These are phyloP conservation scores for Laterallus jamaicensis DNA, from an alignment of 2,113 vertebrate species.

Conservation along the genomic window DNA sequence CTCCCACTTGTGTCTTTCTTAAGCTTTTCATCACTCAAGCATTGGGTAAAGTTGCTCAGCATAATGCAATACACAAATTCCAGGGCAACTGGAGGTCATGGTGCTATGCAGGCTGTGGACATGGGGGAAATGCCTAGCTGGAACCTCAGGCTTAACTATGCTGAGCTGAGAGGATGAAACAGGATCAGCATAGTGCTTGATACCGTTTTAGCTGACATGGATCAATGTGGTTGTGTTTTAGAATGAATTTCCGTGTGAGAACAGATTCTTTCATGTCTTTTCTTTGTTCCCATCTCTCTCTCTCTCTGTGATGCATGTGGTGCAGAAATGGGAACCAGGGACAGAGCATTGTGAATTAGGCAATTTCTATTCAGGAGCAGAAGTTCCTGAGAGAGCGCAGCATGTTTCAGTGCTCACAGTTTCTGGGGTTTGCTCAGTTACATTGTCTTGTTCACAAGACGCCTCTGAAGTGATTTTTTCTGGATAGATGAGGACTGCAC, in stretches of 20 bases:
- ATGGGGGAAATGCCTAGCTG: not conserved
- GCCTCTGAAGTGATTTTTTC: not conserved
- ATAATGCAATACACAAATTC: not conserved
- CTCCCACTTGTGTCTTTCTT: not conserved
- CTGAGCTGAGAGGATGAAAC: not conserved
- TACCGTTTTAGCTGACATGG: not conserved
- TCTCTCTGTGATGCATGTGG: not conserved
- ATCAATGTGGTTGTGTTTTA: not conserved
- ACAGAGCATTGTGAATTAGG: not conserved
- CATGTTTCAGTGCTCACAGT: not conserved
- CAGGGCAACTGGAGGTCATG: not conserved
- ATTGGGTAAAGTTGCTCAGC: not conserved
- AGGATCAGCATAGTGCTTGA: not conserved
- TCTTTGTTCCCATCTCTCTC: not conserved
- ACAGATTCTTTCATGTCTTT: not conserved
- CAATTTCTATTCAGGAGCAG: not conserved
- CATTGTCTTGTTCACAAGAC: not conserved
- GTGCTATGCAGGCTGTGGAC: not conserved
- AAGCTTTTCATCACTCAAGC: not conserved
- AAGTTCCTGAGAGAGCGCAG: not conserved
- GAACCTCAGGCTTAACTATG: not conserved
- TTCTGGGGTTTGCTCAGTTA: not conserved
- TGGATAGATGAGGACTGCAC: not conserved
- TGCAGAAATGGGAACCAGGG: not conserved
- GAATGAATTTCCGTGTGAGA: not conserved